Conservation (phyloP, 2,113 vertebrate genomes). For the Tetrao urogallus region DNA sequence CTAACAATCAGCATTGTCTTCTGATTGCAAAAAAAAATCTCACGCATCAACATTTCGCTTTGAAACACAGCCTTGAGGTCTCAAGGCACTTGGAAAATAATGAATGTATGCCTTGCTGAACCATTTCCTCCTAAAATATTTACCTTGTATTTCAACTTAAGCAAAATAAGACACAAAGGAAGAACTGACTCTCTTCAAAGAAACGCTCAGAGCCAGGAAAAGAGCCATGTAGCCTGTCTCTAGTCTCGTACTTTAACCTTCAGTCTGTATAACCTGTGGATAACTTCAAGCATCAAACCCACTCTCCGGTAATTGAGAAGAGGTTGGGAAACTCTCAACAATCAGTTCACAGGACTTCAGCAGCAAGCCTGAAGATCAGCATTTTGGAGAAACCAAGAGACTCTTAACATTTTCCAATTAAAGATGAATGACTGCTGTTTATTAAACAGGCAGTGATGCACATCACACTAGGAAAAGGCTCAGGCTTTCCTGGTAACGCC, state of each 20-base stretch:
- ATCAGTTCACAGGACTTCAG: conserved; percentile 14
- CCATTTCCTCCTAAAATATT: conserved; percentile 45
- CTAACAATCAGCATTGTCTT: background rate
- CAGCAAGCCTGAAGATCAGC: background rate
- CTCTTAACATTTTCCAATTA: background rate
- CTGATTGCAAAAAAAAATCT: background rate
- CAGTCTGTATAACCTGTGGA: conserved; percentile 37
- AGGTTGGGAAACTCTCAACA: conserved; percentile 30
- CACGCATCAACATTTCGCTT: background rate
- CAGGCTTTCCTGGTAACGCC: background rate
- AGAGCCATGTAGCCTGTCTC: background rate
- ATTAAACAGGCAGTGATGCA: background rate
- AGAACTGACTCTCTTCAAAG: conserved; percentile 49
- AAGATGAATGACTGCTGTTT: background rate
- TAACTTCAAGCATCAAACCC: conserved; percentile 60
- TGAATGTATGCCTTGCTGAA: background rate
- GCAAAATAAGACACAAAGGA: conserved; percentile 43
- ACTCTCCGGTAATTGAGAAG: conserved; percentile 39
- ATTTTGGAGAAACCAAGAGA: background rate
- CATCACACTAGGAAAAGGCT: background rate
- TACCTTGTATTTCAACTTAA: conserved; percentile 43
- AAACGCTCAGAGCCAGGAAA: conserved; percentile 12
- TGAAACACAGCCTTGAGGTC: background rate
- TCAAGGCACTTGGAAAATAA: conserved; percentile 18
- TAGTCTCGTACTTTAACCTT: conserved; percentile 40